Percentiles rank a stretch among this genome's conserved stretches.
phyloP scores from a whole-genome alignment of 1,140 invertebrate genomes.

The Parapsyche elsis region DNA sequence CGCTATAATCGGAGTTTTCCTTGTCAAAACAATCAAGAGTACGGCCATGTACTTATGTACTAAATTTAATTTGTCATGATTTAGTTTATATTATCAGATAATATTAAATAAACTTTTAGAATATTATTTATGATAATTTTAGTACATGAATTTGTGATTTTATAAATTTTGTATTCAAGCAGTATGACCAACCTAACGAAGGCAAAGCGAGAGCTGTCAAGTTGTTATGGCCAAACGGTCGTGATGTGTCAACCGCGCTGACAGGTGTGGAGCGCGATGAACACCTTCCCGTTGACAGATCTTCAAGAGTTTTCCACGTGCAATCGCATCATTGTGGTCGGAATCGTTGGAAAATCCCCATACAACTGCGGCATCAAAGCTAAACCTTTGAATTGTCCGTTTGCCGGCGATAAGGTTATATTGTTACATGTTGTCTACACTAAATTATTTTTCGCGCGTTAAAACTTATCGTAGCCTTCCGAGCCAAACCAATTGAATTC shows the following conservation, averaged over 20 bases:
- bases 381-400: conserved; percentile 60
- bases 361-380: conserved; percentile 65
- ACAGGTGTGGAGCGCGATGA: conserved; percentile 57
- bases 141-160: background rate
- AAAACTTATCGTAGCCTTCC: no score
- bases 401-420: conserved; percentile 61
- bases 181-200: no score
- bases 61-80: no score
- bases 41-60: no score
- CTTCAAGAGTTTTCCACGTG: conserved; percentile 65
- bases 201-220: no score
- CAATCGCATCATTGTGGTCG: conserved; percentile 65
- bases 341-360: conserved; percentile 65
- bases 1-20: no score
- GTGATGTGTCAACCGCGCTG: background rate
- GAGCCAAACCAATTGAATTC: no score
- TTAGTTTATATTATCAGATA: no score
- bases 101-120: no score
- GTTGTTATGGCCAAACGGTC: background rate
- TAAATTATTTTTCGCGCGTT: background rate
- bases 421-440: conserved; percentile 8
- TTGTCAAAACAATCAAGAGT: no score
- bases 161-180: no score
- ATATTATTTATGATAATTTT: no score
- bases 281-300: conserved; percentile 62